phyloP scores from a whole-genome alignment of 2,797 vertebrate genomes.

The Varecia variegata region DNA sequence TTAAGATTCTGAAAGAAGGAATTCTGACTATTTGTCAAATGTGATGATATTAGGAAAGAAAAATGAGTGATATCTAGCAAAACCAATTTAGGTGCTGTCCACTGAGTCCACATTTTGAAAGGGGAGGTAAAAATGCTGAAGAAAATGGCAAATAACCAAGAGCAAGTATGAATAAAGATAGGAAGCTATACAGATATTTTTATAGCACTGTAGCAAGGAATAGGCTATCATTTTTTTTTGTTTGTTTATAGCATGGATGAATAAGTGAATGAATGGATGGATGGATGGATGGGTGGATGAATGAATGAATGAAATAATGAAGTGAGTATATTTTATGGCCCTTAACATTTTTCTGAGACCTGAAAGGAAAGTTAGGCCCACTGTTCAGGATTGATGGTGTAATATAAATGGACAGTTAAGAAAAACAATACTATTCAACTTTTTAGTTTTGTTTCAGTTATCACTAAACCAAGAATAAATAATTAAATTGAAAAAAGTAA shows the following conservation, averaged over 20 bases:
- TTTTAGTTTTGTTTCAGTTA: background rate
- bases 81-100: background rate
- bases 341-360: background rate
- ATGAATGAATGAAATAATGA: background rate
- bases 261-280: background rate
- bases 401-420: background rate
- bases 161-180: background rate
- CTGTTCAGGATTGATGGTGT: background rate
- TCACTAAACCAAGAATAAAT: background rate
- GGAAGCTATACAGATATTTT: background rate
- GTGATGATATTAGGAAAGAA: background rate
- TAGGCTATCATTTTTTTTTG: background rate
- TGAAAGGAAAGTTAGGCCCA: background rate
- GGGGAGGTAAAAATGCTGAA: background rate
- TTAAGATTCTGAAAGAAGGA: background rate
- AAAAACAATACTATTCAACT: background rate
- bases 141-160: background rate
- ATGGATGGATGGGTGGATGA: background rate
- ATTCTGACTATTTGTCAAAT: background rate
- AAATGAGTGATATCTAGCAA: background rate
- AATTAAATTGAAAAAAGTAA: background rate
- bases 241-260: too few relatives aligned
- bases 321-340: background rate
- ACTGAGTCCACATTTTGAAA: background rate
- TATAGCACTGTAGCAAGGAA: background rate